phyloP scores from a whole-genome alignment of 2,113 vertebrate species.

The Neolamprologus caudopunctatus region DNA sequence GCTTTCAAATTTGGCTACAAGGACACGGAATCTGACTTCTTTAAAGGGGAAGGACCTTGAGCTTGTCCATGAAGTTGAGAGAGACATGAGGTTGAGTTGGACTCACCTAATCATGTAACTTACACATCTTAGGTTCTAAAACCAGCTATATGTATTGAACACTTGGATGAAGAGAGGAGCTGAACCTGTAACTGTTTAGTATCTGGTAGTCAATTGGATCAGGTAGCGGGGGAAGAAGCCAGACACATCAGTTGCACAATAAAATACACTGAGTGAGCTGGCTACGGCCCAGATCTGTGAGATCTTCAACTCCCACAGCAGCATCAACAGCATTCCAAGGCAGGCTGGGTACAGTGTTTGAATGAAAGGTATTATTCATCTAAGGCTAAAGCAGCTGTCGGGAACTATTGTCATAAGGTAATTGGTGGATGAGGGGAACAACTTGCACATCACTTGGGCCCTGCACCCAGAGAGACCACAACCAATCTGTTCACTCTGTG shows the following conservation, averaged over 20 bases:
- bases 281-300: not conserved
- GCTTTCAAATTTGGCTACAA: not conserved
- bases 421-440: not conserved
- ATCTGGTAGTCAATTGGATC: not conserved
- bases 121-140: not conserved
- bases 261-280: not conserved
- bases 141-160: not conserved
- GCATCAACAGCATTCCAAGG: not conserved
- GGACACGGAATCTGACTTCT: not conserved
- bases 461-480: not conserved
- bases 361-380: not conserved
- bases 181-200: not conserved
- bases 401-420: not conserved
- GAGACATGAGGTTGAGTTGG: not conserved
- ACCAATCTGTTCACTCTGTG: not conserved
- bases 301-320: not conserved
- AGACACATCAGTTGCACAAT: not conserved
- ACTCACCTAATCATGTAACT: not conserved
- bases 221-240: not conserved
- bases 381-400: not conserved
- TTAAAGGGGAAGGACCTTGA: not conserved
- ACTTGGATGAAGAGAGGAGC: not conserved
- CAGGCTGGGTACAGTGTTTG: not conserved
- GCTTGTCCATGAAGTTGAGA: not conserved
- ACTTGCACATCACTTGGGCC: not conserved